Evolutionary conservation across 1,140 invertebrate species (phyloP).

Genomic region (Diorhabda sublineata): DNA sequence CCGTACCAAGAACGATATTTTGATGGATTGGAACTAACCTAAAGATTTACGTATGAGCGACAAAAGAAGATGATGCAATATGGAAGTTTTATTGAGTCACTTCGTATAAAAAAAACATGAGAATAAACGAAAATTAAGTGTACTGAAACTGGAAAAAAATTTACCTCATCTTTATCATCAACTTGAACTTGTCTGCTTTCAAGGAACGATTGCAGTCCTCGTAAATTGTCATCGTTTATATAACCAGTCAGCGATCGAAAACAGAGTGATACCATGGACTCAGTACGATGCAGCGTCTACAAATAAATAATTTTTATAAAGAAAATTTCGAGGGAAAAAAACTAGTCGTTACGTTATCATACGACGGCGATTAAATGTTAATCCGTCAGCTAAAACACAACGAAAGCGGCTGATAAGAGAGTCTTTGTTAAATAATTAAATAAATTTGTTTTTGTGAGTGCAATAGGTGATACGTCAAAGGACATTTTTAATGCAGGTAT

Average conservation of each 20-base stretch:
- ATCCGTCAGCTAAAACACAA: not conserved
- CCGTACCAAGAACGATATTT: too few relatives aligned
- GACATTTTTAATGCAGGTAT: not conserved
- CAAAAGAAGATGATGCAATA: too few relatives aligned
- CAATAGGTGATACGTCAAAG: not conserved
- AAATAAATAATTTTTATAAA: conserved; percentile 22
- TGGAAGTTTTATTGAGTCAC: too few relatives aligned
- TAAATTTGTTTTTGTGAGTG: not conserved
- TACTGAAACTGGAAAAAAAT: conserved; percentile 18
- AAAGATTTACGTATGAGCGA: too few relatives aligned
- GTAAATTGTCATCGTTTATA: conserved; percentile 75
- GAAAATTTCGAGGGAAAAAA: not conserved
- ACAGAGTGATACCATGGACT: conserved; percentile 83
- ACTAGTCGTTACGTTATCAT: not conserved
- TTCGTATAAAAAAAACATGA: too few relatives aligned
- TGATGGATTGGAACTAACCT: too few relatives aligned
- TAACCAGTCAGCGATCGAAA: conserved; percentile 73
- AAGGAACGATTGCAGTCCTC: conserved; percentile 73
- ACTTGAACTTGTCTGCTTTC: conserved; percentile 75
- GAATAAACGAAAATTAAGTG: too few relatives aligned
- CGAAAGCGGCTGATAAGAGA: not conserved
- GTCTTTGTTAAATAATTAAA: not conserved
- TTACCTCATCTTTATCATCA: conserved; percentile 88
- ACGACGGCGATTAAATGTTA: not conserved
- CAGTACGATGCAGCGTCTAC: conserved; percentile 60